phyloP scores from a whole-genome alignment of 35 echinoderm and acorn worm species.

The Amphiura filiformis region DNA sequence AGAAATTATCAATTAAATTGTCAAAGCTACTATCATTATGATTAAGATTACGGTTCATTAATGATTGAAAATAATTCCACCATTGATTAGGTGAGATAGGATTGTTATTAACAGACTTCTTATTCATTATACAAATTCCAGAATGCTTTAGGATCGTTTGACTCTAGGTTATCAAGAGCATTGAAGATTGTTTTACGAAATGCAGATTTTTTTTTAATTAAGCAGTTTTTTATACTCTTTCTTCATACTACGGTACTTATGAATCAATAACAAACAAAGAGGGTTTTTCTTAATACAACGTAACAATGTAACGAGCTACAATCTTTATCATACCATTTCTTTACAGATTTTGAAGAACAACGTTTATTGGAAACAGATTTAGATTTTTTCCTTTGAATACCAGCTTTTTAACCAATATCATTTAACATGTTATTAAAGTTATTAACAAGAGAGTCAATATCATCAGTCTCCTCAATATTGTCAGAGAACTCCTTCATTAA shows the following conservation, averaged over 20 bases:
- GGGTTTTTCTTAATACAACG: background rate
- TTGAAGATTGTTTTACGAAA: background rate
- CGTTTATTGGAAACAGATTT: background rate
- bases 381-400: background rate
- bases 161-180: background rate
- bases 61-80: background rate
- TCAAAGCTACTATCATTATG: background rate
- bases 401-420: background rate
- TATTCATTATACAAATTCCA: background rate
- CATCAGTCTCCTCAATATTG: background rate
- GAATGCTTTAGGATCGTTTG: background rate
- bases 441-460: background rate
- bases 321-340: slow-evolving; percentile 8
- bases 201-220: background rate
- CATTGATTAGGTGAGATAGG: background rate
- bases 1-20: background rate
- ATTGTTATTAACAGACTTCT: background rate
- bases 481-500: background rate
- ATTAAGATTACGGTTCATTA: background rate
- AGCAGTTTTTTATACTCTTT: background rate
- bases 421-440: background rate
- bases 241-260: background rate
- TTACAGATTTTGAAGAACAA: background rate
- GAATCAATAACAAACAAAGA: background rate
- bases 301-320: background rate